These are phyloP conservation scores for Erynnis tages DNA, from an alignment of 2,888 invertebrate species.

Conservation along the genomic window DNA sequence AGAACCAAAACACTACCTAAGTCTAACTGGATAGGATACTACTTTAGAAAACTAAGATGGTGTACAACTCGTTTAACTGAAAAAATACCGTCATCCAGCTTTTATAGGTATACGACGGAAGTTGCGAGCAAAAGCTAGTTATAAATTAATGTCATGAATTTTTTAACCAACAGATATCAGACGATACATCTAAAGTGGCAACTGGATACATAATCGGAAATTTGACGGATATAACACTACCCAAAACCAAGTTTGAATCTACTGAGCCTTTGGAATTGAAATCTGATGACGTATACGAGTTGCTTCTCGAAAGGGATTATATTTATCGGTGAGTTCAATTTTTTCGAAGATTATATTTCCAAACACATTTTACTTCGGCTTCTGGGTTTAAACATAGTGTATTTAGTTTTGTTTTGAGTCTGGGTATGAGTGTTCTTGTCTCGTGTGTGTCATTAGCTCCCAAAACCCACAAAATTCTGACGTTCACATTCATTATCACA, in stretches of 20 bases:
- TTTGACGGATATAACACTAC: background rate
- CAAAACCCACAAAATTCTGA: too few relatives aligned
- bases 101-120: background rate
- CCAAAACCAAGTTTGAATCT: background rate
- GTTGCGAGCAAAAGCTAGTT: background rate
- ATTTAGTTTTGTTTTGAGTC: background rate
- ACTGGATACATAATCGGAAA: slow-evolving; percentile 21
- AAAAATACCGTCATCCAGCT: too few relatives aligned
- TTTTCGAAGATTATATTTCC: too few relatives aligned
- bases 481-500: background rate
- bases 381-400: background rate
- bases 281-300: slow-evolving; percentile 42
- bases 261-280: slow-evolving; percentile 30
- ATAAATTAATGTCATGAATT: too few relatives aligned
- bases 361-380: too few relatives aligned
- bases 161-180: background rate
- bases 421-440: too few relatives aligned
- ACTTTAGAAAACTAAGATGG: too few relatives aligned
- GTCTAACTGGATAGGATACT: too few relatives aligned
- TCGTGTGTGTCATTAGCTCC: too few relatives aligned
- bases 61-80: too few relatives aligned
- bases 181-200: slow-evolving; percentile 15
- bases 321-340: slow-evolving; percentile 37
- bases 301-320: slow-evolving; percentile 40
- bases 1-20: too few relatives aligned